Conservation (phyloP, 2,113 vertebrate genomes). For the Fulmarus glacialis region DNA sequence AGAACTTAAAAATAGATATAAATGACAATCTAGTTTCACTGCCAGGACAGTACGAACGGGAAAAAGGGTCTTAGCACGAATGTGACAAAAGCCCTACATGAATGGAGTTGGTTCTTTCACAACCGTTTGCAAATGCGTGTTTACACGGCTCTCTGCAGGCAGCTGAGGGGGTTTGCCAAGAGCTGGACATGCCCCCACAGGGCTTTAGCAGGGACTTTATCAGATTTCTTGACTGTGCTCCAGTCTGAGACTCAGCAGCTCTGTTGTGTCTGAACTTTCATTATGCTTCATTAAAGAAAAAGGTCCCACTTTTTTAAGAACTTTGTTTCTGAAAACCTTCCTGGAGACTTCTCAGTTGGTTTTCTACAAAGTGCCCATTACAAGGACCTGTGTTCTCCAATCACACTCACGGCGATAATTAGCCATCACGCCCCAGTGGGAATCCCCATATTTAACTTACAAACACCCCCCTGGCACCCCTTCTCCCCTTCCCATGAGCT, state of each 20-base stretch:
- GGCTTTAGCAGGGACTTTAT: not conserved
- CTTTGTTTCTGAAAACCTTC: not conserved
- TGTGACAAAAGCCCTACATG: not conserved
- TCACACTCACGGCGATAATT: not conserved
- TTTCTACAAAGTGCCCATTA: not conserved
- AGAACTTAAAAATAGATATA: not conserved
- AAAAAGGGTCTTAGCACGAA: not conserved
- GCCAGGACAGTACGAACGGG: not conserved
- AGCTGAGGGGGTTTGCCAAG: not conserved
- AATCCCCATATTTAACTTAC: not conserved
- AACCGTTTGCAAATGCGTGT: not conserved
- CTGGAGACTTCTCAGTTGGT: not conserved
- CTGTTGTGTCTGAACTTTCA: not conserved
- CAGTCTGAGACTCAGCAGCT: not conserved
- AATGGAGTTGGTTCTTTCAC: not conserved
- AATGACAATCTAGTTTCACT: not conserved
- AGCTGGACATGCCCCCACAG: not conserved
- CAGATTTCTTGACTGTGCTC: not conserved
- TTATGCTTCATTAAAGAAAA: not conserved
- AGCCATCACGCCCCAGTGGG: not conserved
- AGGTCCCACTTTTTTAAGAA: not conserved
- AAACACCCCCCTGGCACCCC: too few species aligned
- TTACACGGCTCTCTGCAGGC: not conserved
- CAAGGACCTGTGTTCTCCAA: not conserved
- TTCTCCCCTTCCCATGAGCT: not conserved